These are phyloP conservation scores for Aporrectodea caliginosa DNA, from an alignment of 1,140 invertebrate species.

Conservation along the genomic window DNA sequence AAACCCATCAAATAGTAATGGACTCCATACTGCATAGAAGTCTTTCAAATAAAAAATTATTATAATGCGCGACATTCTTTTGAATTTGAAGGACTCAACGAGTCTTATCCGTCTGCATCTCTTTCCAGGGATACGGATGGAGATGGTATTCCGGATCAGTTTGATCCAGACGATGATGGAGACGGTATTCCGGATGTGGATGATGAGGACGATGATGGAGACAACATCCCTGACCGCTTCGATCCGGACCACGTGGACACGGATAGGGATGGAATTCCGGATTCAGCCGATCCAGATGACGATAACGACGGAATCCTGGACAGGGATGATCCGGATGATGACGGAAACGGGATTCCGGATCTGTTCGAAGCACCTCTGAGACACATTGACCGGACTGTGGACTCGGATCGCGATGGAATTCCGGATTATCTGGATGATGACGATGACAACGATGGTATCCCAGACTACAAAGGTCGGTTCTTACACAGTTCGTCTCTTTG, in stretches of 20 bases:
- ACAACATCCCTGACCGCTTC: slow-evolving; percentile 3
- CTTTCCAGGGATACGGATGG: slow-evolving; percentile 8
- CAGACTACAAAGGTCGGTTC: slow-evolving; percentile 9
- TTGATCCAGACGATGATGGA: slow-evolving; percentile 11
- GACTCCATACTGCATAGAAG: no score
- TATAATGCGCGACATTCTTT: no score
- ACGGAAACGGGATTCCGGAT: slow-evolving; percentile 25
- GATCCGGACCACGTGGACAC: slow-evolving; percentile 16
- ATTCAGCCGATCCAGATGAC: slow-evolving; percentile 18
- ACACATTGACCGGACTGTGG: background rate
- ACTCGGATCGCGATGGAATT: slow-evolving; percentile 18
- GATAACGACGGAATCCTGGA: slow-evolving; percentile 11
- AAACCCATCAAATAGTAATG: no score
- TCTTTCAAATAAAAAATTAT: no score
- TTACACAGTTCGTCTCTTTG: background rate
- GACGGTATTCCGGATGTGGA: slow-evolving; percentile 23
- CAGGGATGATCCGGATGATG: slow-evolving; percentile 17
- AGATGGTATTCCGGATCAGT: slow-evolving; percentile 14
- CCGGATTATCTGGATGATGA: slow-evolving; percentile 18
- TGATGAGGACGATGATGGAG: slow-evolving; percentile 11
- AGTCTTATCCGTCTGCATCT: no score
- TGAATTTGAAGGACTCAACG: no score
- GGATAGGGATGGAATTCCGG: slow-evolving; percentile 21
- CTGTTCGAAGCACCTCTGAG: slow-evolving; percentile 11
- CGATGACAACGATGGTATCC: slow-evolving; percentile 26